Conservation (phyloP, 2,888 invertebrate species). For the Phania funesta region DNA sequence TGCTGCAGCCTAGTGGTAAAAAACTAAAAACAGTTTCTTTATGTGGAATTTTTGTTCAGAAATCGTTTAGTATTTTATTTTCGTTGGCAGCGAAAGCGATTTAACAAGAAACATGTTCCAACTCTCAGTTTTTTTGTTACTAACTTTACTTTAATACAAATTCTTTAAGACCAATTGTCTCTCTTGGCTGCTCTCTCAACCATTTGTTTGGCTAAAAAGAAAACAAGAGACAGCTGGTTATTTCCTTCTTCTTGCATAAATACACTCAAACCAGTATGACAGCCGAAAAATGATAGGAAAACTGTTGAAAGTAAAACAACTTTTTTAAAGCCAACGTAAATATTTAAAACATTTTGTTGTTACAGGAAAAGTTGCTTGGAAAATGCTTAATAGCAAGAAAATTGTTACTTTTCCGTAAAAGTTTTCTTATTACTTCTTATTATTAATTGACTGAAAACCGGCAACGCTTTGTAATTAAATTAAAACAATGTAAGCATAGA, state of each 20-base stretch:
- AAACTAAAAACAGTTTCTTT: slow-evolving; percentile 26
- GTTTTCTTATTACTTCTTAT: slow-evolving; percentile 29
- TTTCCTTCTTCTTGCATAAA: slow-evolving; percentile 21
- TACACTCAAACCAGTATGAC: neutral
- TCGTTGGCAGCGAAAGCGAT: slow-evolving; percentile 59
- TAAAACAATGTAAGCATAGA: no score
- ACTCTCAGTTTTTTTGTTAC: slow-evolving; percentile 10
- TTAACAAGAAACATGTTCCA: slow-evolving; percentile 54
- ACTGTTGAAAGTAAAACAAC: slow-evolving; percentile 45
- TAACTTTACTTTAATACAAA: slow-evolving; percentile 22
- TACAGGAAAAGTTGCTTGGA: slow-evolving; percentile 17
- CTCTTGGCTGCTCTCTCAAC: slow-evolving; percentile 28
- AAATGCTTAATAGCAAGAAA: neutral
- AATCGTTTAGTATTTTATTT: slow-evolving; percentile 50
- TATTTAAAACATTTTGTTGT: slow-evolving; percentile 17
- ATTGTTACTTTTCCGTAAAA: slow-evolving; percentile 16
- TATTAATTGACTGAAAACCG: no score
- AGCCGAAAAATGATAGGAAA: slow-evolving; percentile 13
- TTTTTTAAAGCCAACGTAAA: slow-evolving; percentile 36
- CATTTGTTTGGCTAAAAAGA: slow-evolving; percentile 14
- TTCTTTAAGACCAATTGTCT: slow-evolving; percentile 30
- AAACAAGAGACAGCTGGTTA: slow-evolving; percentile 47
- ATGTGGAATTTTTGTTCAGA: slow-evolving; percentile 54
- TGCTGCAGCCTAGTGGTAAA: slow-evolving; percentile 39
- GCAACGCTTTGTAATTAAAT: no score